Base-by-base conservation (phyloP, 1,140 invertebrate species). In the Phocides pigmalion region DNA sequence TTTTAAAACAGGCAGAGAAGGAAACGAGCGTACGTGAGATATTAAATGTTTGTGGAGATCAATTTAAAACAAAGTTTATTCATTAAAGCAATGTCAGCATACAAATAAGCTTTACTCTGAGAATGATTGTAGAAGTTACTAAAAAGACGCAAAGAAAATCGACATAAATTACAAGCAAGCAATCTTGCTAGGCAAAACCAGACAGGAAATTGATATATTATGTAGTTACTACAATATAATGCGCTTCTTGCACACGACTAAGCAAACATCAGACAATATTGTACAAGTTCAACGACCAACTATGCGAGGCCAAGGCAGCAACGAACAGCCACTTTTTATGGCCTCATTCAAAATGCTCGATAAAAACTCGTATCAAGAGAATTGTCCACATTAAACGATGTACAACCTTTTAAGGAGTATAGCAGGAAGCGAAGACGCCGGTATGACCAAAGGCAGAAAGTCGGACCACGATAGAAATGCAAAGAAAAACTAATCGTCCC, bases 401-500 rank as follows among this genome's bases (percentile, higher is more conserved):
- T 72, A 67, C 61, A 54, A 51, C 84, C 79, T 59, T 81, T 82
- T 84, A 87, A 76, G 85, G 84, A 76, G 69, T 64, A 79, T 67
- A 80, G 66, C 75, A 90, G 85, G 87, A 88, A 90, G 78, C 70
- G 17, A 62, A 51, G 41, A 19, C 64, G 77, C 83, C 66, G 70
- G 76, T 81, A 74, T 54, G 41, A 73, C 64, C 62, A 61, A 65
- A 65, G 37, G 66, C 61, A 56, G 59, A 66, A 63, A 49, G 61
- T 58, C 41, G 51, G 51, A 67, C 65, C 51, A 42, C 50, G 72
- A 66, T 65, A 72, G 61, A 72, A 79, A 76, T 78, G 72, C 62
- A 50, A 39, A 54, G 67, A 82, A 87, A 90, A 86, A 80, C 49
- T 79, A 82, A 79, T 73, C 65, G 51, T 59, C 69, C 41, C 61